Conservation (phyloP, 1,140 invertebrate species). For the Meloidogyne exigua region DNA sequence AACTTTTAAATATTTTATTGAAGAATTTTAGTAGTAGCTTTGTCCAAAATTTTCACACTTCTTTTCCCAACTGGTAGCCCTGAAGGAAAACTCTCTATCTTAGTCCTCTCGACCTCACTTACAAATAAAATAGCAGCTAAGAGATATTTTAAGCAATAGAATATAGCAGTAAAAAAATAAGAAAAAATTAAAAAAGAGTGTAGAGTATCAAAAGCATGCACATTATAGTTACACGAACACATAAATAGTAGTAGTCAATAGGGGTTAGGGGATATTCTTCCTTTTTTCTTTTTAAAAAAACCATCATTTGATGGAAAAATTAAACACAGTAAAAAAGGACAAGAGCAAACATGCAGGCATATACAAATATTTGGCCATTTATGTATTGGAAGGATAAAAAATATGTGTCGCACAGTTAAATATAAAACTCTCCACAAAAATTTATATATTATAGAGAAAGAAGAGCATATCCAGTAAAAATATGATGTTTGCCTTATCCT, state of each 20-base stretch:
- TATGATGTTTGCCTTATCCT: neutral
- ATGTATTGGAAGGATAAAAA: neutral
- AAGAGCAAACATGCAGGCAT: neutral
- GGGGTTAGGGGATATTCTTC: neutral
- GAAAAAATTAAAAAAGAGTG: neutral
- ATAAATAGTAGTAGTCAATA: neutral
- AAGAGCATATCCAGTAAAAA: neutral
- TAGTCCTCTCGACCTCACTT: neutral
- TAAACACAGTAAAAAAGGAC: neutral
- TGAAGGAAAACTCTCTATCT: neutral
- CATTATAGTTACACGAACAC: neutral
- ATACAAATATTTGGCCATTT: neutral
- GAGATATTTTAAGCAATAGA: neutral
- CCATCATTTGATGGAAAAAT: neutral
- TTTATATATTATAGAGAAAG: neutral
- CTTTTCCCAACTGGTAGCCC: neutral
- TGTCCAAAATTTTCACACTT: neutral
- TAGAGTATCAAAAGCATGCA: constrained; percentile 5
- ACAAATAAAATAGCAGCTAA: neutral
- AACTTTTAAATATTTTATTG: neutral
- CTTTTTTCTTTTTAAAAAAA: neutral
- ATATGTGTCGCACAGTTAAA: neutral
- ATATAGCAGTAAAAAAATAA: neutral
- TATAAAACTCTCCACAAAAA: neutral
- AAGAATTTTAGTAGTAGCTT: neutral